Evolutionary conservation across 2,797 vertebrate species (phyloP).

Genomic region (Pelodytes ibericus): DNA sequence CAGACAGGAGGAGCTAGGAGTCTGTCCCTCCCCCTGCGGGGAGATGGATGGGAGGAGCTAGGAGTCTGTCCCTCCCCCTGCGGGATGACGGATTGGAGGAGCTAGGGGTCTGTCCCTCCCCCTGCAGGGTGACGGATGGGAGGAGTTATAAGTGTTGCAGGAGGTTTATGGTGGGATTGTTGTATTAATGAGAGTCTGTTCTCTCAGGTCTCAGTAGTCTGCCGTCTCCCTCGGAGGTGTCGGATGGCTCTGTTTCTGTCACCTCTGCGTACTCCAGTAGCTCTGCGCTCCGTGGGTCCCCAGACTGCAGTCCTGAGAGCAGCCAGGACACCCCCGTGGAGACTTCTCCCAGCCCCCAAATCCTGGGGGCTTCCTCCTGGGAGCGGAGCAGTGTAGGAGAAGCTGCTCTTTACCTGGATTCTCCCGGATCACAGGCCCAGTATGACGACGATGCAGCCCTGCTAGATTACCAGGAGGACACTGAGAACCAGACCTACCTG

Average conservation of each 20-base stretch:
- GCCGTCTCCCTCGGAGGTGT: slow-evolving; percentile 79
- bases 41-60: too few species aligned
- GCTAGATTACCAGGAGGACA: slow-evolving; percentile 71
- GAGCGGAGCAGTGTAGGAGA: slow-evolving; percentile 42
- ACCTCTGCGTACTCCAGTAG: slow-evolving; percentile 87
- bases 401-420: slow-evolving; percentile 33
- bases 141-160: too few species aligned
- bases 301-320: slow-evolving; percentile 63
- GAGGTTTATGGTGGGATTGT: too few species aligned
- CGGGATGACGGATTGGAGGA: too few species aligned
- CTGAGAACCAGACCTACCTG: slow-evolving; percentile 24
- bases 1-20: too few species aligned
- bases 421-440: slow-evolving; percentile 2
- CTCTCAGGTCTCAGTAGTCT: slow-evolving; percentile 81
- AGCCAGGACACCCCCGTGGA: slow-evolving; percentile 48
- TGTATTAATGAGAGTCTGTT: too few species aligned
- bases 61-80: too few species aligned
- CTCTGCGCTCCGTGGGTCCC: slow-evolving; percentile 73
- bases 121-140: too few species aligned
- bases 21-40: too few species aligned
- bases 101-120: too few species aligned
- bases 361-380: background rate
- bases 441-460: slow-evolving; percentile 63
- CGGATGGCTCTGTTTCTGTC: slow-evolving; percentile 74
- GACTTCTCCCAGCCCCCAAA: slow-evolving; percentile 4